These are phyloP conservation scores for Turritopsis dohrnii DNA, from an alignment of 30 jellyfish, hydroid and myxozoan species.

Conservation along the genomic window DNA sequence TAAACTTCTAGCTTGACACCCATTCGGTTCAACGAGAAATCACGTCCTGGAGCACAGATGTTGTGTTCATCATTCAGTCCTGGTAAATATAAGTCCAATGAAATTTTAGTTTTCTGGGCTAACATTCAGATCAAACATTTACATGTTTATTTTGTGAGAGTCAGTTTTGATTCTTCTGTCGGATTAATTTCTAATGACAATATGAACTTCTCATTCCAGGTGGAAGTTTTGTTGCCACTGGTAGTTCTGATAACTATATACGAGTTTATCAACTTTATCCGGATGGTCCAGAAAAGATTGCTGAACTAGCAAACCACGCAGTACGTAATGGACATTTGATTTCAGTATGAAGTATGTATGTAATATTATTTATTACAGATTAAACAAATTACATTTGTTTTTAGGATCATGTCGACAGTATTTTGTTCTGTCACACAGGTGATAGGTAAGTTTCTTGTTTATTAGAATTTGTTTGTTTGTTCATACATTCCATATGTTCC, in stretches of 20 bases:
- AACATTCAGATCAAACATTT: too few relatives aligned
- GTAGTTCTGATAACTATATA: constrained; percentile 80
- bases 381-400: background rate
- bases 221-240: constrained; percentile 89
- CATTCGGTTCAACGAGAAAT: constrained; percentile 75
- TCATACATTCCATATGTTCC: too few relatives aligned
- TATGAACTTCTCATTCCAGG: constrained; percentile 33
- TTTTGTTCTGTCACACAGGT: constrained; percentile 72
- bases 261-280: constrained; percentile 88
- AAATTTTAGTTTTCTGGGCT: too few relatives aligned
- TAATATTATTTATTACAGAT: constrained; percentile 9
- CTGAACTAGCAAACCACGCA: constrained; percentile 72
- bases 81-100: constrained; percentile 47
- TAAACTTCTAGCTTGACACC: constrained; percentile 79
- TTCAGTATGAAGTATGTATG: background rate
- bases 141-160: too few relatives aligned
- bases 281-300: constrained; percentile 86
- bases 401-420: constrained; percentile 96
- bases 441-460: constrained; percentile 59
- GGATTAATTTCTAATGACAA: background rate
- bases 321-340: too few relatives aligned
- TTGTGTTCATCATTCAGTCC: constrained; percentile 97
- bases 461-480: too few relatives aligned
- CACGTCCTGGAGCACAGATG: constrained; percentile 97
- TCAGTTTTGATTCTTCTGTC: too few relatives aligned